A percentile compares a stretch with the other conserved stretches of the same genome.
Evolutionary conservation across 2,113 vertebrate species (phyloP).

Genomic region (Sinocyclocheilus grahami): DNA sequence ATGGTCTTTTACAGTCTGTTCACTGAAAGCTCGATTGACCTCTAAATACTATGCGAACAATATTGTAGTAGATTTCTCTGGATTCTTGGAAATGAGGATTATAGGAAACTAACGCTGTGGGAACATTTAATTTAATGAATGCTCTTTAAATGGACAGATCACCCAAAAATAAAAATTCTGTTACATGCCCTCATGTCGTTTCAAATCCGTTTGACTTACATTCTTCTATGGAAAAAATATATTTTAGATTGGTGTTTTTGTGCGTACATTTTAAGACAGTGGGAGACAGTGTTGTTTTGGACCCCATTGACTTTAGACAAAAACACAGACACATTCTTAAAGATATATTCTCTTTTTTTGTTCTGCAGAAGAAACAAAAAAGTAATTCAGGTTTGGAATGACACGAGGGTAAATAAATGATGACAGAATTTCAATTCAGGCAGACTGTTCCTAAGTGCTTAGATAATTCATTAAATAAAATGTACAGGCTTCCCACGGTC

Average conservation of each 20-base stretch:
- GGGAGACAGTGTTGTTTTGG: not conserved
- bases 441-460: not conserved
- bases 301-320: not conserved
- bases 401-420: too few relatives aligned
- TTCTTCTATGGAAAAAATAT: not conserved
- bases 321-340: not conserved
- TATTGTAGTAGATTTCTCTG: not conserved
- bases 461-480: not conserved
- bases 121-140: not conserved
- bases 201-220: not conserved
- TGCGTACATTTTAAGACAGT: too few relatives aligned
- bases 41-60: not conserved
- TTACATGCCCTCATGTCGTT: not conserved
- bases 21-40: constrained; percentile 19
- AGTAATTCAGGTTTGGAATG: too few relatives aligned
- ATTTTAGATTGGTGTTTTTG: not conserved
- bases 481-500: not conserved
- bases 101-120: not conserved
- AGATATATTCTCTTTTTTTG: not conserved
- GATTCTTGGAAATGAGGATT: not conserved
- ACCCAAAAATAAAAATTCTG: too few relatives aligned
- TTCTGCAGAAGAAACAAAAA: too few relatives aligned
- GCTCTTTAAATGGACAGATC: not conserved
- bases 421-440: too few relatives aligned
- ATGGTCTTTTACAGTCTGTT: constrained; percentile 27